Base-by-base conservation (phyloP, 35 echinoderm and acorn worm genomes). In the Apostichopus parvimensis region DNA sequence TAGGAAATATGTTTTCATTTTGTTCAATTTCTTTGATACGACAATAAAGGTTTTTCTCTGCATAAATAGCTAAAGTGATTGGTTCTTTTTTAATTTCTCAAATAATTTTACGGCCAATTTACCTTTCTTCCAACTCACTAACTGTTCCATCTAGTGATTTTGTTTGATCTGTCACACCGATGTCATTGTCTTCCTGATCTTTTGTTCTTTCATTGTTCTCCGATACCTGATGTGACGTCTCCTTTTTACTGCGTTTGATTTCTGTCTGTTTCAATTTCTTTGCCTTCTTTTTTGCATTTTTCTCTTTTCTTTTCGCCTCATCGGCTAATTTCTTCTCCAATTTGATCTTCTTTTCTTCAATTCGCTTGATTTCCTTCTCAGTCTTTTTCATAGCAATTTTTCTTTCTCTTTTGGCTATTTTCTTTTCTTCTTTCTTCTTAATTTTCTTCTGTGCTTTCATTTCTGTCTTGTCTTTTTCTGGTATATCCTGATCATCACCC, bases 321-420 rank as follows among this genome's bases (percentile, higher is more conserved):
- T 92, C 65, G 56, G 34, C 79, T 82, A 80, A 80, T 78, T 92
- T 82, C 8, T 62, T 92, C 18, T 65, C 77, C 66, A 62, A 57
- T 10, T 65, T 66, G 10, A 60, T 59, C 45, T 91, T 61, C 59
- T 66, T 62, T 70, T 70, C 79, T 25, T 92, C 60, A 0, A 14
- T 62, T 92, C 64, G 53, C 20, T 68, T 80, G 25, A 45, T 25
- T 68, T 92, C 11, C 54, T 77, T 82, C 56, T 58, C 85, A 11
- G 11, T 25, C 57, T 87, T 82, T 68, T 92, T 92, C 77, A 54
- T 62, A 57, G 14, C 60, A 21, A 8, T 23, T 53, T 81, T 80
- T 18, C 20, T 64, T 66, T 92, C 59, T 45, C 23, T 25, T 82
- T 82, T 65, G 0, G 54, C 61, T 59, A 87, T 64, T 79, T 90